phyloP scores from a whole-genome alignment of 2,797 vertebrate genomes.

The Parotocinclus haroldoi region DNA sequence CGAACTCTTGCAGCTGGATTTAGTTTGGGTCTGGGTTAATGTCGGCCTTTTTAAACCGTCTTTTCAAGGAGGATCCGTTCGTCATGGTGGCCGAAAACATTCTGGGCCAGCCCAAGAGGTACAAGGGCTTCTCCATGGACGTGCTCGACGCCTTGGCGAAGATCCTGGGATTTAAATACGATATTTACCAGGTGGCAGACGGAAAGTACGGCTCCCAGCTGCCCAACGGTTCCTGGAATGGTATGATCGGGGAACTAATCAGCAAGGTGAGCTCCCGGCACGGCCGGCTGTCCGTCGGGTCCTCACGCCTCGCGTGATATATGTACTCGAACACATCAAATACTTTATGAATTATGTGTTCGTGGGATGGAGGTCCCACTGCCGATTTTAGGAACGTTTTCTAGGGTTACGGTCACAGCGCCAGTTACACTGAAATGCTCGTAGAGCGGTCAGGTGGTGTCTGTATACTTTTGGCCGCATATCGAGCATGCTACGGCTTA shows the following conservation, averaged over 20 bases:
- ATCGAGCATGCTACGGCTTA: no score
- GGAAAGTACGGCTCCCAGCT: conserved; percentile 92
- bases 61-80: conserved; percentile 90
- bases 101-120: conserved; percentile 93
- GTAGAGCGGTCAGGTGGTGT: no score
- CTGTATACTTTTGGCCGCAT: no score
- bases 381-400: no score
- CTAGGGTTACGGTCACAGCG: no score
- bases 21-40: no score
- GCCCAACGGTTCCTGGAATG: conserved; percentile 93
- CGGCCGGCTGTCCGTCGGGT: no score
- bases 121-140: conserved; percentile 96
- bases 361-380: no score
- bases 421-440: no score
- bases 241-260: conserved; percentile 97
- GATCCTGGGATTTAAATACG: conserved; percentile 93
- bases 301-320: neutral
- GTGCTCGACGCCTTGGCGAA: conserved; percentile 91
- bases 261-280: conserved; percentile 80
- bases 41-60: no score
- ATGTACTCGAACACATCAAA: neutral
- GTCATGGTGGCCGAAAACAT: conserved; percentile 99
- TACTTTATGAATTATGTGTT: no score
- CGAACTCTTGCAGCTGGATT: no score
- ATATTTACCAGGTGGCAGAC: conserved; percentile 92